phyloP scores from a whole-genome alignment of 2,888 invertebrate genomes.

The Parnassius glacialis region DNA sequence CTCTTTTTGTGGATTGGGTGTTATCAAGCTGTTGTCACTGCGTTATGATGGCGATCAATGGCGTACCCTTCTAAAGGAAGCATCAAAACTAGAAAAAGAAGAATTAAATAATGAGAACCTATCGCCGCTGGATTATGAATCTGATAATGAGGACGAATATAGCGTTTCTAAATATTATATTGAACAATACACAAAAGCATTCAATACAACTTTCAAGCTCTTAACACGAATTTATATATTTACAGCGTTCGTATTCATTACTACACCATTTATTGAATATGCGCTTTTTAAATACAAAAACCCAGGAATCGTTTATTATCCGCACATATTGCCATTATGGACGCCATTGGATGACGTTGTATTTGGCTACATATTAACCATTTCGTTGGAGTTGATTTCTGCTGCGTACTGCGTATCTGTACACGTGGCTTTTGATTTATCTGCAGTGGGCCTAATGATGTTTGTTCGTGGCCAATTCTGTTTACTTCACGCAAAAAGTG shows the following conservation, averaged over 20 bases:
- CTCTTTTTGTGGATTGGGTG: constrained; percentile 57
- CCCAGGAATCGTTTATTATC: constrained; percentile 34
- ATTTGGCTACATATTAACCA: constrained; percentile 43
- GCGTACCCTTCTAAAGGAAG: constrained; percentile 43
- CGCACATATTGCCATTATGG: constrained; percentile 62
- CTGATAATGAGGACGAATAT: constrained; percentile 37
- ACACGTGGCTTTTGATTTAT: constrained; percentile 57
- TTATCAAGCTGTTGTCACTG: constrained; percentile 53
- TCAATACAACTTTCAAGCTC: constrained; percentile 39
- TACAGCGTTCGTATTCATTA: constrained; percentile 48
- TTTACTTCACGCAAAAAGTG: constrained; percentile 46
- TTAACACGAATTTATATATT: constrained; percentile 48
- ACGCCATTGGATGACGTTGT: constrained; percentile 45
- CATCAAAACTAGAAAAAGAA: constrained; percentile 43
- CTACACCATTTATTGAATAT: constrained; percentile 58
- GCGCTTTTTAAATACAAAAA: constrained; percentile 35
- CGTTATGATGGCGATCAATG: constrained; percentile 40
- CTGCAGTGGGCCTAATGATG: constrained; percentile 57
- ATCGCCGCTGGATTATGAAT: constrained; percentile 36
- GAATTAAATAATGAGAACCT: constrained; percentile 34
- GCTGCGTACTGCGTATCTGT: constrained; percentile 52
- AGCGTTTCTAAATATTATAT: constrained; percentile 34
- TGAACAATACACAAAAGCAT: constrained; percentile 44
- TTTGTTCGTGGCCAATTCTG: constrained; percentile 60
- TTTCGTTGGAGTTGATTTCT: constrained; percentile 48